phyloP scores from a whole-genome alignment of 2,888 invertebrate species.

The Hyposoter dolosus region DNA sequence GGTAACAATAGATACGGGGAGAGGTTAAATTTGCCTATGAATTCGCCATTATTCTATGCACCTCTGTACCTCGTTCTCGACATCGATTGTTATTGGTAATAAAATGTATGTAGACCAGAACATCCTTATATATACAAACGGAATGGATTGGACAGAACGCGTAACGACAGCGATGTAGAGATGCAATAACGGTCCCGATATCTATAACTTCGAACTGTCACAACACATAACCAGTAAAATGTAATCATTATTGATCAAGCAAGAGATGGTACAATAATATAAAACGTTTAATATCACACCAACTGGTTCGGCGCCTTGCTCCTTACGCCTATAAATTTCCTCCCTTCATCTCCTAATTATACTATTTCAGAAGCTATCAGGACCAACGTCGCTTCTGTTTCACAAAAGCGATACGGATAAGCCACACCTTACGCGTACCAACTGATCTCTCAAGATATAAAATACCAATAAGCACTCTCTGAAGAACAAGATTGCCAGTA shows the following conservation, averaged over 20 bases:
- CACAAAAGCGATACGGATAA: slow-evolving; percentile 45
- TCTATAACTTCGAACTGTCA: slow-evolving; percentile 19
- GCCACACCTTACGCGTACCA: slow-evolving; percentile 37
- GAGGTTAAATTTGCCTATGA: slow-evolving; percentile 63
- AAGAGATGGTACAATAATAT: slow-evolving; percentile 18
- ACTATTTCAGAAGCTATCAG: slow-evolving; percentile 18
- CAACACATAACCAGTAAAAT: background rate
- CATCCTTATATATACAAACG: slow-evolving; percentile 70
- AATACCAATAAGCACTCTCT: background rate
- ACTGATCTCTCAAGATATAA: background rate
- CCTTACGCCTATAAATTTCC: slow-evolving; percentile 1
- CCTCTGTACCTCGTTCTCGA: slow-evolving; percentile 26
- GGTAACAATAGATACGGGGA: slow-evolving; percentile 55
- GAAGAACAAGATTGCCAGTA: background rate
- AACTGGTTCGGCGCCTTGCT: slow-evolving; percentile 25
- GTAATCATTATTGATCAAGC: background rate
- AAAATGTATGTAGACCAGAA: slow-evolving; percentile 73
- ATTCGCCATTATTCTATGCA: slow-evolving; percentile 60
- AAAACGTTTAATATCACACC: slow-evolving; percentile 44
- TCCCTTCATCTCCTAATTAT: slow-evolving; percentile 36
- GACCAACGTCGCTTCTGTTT: slow-evolving; percentile 24
- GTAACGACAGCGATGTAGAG: slow-evolving; percentile 13
- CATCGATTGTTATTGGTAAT: slow-evolving; percentile 70
- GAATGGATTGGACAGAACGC: slow-evolving; percentile 61
- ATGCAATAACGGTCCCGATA: slow-evolving; percentile 41